phyloP scores from a whole-genome alignment of 2,797 vertebrate genomes.

The Triplophysa yarkandensis region DNA sequence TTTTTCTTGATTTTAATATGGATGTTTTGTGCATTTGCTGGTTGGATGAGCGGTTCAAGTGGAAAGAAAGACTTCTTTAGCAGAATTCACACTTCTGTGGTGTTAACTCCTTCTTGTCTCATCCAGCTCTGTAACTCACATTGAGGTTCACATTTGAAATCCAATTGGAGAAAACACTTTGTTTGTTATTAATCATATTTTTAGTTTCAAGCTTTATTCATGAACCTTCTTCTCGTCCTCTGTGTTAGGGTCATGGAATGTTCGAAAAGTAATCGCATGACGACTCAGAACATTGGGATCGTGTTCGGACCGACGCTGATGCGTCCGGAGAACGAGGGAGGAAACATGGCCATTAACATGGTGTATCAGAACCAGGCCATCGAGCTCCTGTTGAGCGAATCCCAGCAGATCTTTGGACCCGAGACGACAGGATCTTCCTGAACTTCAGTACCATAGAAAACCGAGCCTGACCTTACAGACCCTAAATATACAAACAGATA shows the following conservation, averaged over 20 bases:
- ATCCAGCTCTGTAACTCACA: background rate
- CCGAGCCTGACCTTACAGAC: background rate
- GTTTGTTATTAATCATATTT: too few relatives aligned
- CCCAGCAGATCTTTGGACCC: conserved; percentile 72
- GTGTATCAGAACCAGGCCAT: conserved; percentile 89
- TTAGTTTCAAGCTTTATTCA: too few relatives aligned
- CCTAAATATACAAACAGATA: background rate
- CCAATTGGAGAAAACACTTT: too few relatives aligned
- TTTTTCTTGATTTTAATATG: conserved; percentile 75
- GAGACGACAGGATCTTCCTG: conserved; percentile 61
- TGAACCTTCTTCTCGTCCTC: background rate
- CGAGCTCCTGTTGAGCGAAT: conserved; percentile 85
- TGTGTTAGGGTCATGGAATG: conserved; percentile 80
- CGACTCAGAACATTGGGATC: conserved; percentile 89
- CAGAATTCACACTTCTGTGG: conserved; percentile 77
- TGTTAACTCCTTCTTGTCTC: conserved; percentile 72
- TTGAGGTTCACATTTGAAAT: background rate
- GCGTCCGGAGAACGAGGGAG: conserved; percentile 81
- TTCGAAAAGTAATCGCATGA: conserved; percentile 85
- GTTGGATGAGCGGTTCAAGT: conserved; percentile 78
- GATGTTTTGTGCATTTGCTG: conserved; percentile 83
- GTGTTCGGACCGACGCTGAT: conserved; percentile 92
- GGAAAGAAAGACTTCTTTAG: conserved; percentile 81
- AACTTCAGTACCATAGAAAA: background rate
- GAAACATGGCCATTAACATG: conserved; percentile 85